Evolutionary conservation across 1,140 invertebrate genomes (phyloP).

Genomic region (Habropoda laboriosa): DNA sequence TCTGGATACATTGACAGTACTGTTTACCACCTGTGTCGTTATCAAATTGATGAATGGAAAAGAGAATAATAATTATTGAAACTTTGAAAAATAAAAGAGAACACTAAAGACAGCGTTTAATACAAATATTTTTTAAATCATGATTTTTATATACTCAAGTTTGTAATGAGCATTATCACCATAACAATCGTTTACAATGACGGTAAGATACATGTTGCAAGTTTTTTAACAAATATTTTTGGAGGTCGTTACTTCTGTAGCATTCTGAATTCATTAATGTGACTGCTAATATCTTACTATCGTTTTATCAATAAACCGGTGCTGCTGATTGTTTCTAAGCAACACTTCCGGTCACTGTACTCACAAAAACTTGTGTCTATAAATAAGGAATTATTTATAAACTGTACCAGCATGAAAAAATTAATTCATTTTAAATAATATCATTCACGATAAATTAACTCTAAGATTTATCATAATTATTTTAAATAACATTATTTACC

Average conservation of each 20-base stretch:
- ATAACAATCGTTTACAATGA: constrained; percentile 22
- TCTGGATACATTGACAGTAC: too few relatives aligned
- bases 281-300: not conserved
- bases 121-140: not conserved
- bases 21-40: too few relatives aligned
- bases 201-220: constrained; percentile 4
- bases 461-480: too few relatives aligned
- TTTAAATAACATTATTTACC: too few relatives aligned
- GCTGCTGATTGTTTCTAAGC: constrained; percentile 4
- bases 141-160: not conserved
- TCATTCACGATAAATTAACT: too few relatives aligned
- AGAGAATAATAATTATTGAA: too few relatives aligned
- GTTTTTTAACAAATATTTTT: not conserved
- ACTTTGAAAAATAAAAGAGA: too few relatives aligned
- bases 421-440: too few relatives aligned
- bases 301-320: constrained; percentile 28
- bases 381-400: not conserved
- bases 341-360: not conserved
- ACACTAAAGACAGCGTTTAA: too few relatives aligned
- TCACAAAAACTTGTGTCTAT: not conserved
- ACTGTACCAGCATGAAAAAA: too few relatives aligned
- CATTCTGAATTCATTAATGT: not conserved
- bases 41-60: too few relatives aligned
- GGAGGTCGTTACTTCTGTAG: too few relatives aligned
- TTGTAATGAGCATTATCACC: not conserved